Conservation (phyloP, 92 coral and sea anemone species). For the Parazoanthus swiftii region DNA sequence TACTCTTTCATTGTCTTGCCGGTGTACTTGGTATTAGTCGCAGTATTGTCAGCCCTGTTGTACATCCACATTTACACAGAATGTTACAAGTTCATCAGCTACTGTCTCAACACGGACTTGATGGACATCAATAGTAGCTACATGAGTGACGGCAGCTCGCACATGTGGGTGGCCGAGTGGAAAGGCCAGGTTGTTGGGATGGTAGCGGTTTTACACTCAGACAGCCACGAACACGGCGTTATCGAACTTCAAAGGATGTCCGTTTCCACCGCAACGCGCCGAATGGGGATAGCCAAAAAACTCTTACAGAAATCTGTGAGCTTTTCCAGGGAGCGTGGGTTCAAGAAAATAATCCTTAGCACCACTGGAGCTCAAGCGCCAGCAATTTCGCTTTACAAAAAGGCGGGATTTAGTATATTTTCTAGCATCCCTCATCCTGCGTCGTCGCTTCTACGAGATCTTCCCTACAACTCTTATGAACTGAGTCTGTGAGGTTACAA, state of each 20-base stretch:
- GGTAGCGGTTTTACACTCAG: constrained; percentile 70
- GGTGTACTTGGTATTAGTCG: constrained; percentile 53
- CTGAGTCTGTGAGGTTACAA: not conserved
- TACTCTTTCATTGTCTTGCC: constrained; percentile 59
- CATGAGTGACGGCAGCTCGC: constrained; percentile 54
- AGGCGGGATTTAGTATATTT: constrained; percentile 45
- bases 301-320: constrained; percentile 59
- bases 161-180: constrained; percentile 80
- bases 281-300: constrained; percentile 76
- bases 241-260: constrained; percentile 83
- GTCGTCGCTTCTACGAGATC: constrained; percentile 28
- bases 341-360: constrained; percentile 57
- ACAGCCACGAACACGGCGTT: constrained; percentile 58
- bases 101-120: constrained; percentile 69
- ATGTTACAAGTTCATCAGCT: constrained; percentile 67
- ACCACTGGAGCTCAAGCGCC: constrained; percentile 84
- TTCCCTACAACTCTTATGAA: constrained; percentile 39
- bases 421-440: constrained; percentile 40
- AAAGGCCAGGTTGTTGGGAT: constrained; percentile 83
- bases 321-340: constrained; percentile 56
- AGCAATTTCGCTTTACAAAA: constrained; percentile 73
- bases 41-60: constrained; percentile 59
- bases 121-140: constrained; percentile 62
- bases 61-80: constrained; percentile 75
- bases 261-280: constrained; percentile 61